A percentile compares a stretch with the other conserved stretches of the same genome.
These are phyloP conservation scores for Pundamilia nyererei DNA, from an alignment of 2,113 vertebrate species.

Conservation along the genomic window DNA sequence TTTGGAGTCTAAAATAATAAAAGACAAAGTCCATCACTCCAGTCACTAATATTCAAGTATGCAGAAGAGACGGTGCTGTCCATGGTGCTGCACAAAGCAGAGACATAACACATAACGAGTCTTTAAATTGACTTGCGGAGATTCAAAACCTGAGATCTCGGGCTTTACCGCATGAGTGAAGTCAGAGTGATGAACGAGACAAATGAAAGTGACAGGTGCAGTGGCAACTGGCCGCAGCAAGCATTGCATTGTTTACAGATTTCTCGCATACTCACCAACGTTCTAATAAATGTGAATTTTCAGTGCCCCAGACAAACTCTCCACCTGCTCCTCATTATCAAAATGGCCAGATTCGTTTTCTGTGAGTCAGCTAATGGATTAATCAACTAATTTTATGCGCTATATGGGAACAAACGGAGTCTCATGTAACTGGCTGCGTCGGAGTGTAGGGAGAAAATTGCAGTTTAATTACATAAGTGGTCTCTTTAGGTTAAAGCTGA, in stretches of 20 bases:
- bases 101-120: neutral
- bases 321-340: neutral
- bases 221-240: neutral
- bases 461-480: neutral
- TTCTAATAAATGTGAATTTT: neutral
- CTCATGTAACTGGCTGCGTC: neutral
- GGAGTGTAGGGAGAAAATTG: neutral
- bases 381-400: neutral
- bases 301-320: neutral
- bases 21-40: neutral
- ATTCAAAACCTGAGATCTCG: neutral
- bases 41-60: neutral
- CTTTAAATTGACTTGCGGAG: neutral
- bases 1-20: neutral
- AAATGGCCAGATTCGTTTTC: neutral
- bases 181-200: neutral
- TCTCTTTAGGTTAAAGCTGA: neutral
- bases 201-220: neutral
- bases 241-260: neutral
- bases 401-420: neutral
- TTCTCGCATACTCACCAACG: neutral
- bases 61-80: conserved; percentile 23
- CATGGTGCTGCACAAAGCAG: conserved; percentile 26
- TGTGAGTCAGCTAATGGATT: neutral
- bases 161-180: neutral